Conservation (phyloP, 2,888 invertebrate species). For the Callinectes sapidus region DNA sequence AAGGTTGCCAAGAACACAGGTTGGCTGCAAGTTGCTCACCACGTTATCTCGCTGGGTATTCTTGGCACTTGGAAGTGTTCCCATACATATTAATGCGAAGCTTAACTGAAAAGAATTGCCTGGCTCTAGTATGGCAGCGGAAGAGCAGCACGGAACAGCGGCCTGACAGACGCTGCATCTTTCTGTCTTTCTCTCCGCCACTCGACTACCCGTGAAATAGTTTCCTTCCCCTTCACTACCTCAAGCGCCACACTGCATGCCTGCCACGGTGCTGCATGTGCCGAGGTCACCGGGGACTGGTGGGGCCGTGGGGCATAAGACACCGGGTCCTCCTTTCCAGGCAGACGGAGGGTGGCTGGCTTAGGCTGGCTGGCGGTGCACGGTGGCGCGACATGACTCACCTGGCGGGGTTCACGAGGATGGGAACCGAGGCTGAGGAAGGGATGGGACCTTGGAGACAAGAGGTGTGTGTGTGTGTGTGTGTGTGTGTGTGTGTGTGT, state of each 20-base stretch:
- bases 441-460: not conserved
- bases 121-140: not conserved
- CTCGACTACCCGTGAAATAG: not conserved
- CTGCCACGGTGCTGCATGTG: not conserved
- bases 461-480: not conserved
- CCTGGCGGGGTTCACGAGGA: constrained; percentile 8
- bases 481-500: not conserved
- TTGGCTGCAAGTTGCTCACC: not conserved
- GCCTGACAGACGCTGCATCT: not conserved
- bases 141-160: not conserved
- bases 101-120: not conserved
- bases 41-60: not conserved
- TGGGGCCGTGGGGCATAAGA: not conserved
- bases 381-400: constrained; percentile 5
- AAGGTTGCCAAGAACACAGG: not conserved
- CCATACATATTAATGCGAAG: not conserved
- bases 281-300: not conserved
- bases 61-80: constrained; percentile 18
- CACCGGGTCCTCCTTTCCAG: not conserved
- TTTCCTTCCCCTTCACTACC: not conserved
- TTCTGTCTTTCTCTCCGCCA: not conserved
- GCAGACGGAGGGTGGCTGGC: not conserved
- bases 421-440: not conserved
- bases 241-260: not conserved
- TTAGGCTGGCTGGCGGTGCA: not conserved